phyloP scores from a whole-genome alignment of 2,888 invertebrate species.

The Oxystoma pomonae region DNA sequence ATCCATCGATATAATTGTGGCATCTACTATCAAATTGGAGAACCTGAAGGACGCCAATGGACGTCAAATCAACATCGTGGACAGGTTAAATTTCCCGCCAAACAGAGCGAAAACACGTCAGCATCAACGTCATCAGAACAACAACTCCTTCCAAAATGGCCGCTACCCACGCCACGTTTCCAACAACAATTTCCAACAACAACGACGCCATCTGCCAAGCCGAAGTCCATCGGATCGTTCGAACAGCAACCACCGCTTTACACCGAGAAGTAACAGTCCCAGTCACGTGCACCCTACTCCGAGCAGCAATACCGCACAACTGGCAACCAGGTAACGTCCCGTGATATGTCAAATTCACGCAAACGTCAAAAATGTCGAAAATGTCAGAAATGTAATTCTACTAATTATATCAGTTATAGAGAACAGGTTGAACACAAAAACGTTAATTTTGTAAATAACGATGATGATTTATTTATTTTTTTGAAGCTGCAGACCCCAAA shows the following conservation, averaged over 20 bases:
- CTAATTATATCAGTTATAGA: background rate
- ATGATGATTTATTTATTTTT: background rate
- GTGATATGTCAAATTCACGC: background rate
- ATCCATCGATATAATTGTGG: background rate
- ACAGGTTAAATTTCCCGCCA: too few species aligned
- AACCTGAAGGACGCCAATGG: background rate
- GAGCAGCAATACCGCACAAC: background rate
- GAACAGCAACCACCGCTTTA: background rate
- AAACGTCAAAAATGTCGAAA: background rate
- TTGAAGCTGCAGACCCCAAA: background rate
- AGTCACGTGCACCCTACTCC: background rate
- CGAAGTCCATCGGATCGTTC: background rate
- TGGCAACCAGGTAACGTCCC: background rate
- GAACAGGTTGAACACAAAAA: background rate
- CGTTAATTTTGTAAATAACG: background rate
- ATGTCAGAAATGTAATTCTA: background rate
- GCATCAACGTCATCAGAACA: too few species aligned
- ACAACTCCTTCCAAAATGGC: too few species aligned
- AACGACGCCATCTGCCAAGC: too few species aligned
- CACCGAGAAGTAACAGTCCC: background rate
- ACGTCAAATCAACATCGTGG: background rate
- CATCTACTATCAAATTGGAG: background rate
- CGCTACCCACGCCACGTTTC: too few species aligned
- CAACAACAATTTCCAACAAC: too few species aligned
- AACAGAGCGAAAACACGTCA: too few species aligned